These are phyloP conservation scores for Helleia helle DNA, from an alignment of 2,888 invertebrate genomes.

Conservation along the genomic window DNA sequence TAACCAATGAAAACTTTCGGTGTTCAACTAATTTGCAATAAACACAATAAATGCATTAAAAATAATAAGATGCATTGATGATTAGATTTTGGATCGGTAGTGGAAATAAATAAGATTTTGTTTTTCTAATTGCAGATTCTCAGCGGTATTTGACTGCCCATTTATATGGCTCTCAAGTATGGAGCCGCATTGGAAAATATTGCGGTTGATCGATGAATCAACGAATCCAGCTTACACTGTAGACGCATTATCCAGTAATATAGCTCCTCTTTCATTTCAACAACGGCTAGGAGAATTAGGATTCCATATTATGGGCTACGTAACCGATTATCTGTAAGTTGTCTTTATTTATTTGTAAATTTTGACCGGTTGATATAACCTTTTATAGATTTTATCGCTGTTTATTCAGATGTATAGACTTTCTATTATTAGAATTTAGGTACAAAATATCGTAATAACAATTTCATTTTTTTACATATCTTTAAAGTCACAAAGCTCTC, in stretches of 20 bases:
- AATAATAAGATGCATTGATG: no score
- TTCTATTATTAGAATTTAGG: no score
- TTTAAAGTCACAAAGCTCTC: no score
- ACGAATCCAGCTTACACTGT: slow-evolving; percentile 38
- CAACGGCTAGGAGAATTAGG: slow-evolving; percentile 17
- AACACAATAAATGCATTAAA: no score
- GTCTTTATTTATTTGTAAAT: background rate
- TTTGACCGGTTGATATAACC: background rate
- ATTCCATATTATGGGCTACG: slow-evolving; percentile 3
- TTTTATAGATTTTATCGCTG: no score
- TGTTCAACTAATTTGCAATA: no score
- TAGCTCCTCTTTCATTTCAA: slow-evolving; percentile 17
- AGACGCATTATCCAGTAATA: slow-evolving; percentile 9
- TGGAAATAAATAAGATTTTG: no score
- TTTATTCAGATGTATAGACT: no score
- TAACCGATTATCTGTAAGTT: slow-evolving; percentile 8
- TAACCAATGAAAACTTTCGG: no score
- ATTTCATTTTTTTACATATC: no score
- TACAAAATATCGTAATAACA: no score
- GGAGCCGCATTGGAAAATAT: slow-evolving; percentile 32
- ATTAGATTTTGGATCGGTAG: no score
- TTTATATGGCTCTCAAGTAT: slow-evolving; percentile 40
- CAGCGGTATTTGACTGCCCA: slow-evolving; percentile 38
- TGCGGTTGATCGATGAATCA: slow-evolving; percentile 34
- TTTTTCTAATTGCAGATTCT: slow-evolving; percentile 29